A percentile compares a stretch with the other conserved stretches of the same genome.
Evolutionary conservation across 1,140 invertebrate genomes (phyloP).

Genomic region (Archivesica marissinica): DNA sequence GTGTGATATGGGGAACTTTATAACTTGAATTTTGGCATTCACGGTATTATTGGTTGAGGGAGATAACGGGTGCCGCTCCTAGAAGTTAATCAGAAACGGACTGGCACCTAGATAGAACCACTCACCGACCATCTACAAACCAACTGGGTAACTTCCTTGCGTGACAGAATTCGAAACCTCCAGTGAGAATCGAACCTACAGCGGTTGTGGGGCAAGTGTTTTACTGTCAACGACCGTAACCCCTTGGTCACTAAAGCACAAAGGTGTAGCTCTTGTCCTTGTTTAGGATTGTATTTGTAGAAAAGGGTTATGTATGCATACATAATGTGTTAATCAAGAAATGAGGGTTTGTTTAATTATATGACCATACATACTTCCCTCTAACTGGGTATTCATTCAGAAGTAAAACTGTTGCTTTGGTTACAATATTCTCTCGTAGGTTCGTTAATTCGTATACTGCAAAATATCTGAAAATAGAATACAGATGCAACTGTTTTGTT

Average conservation of each 20-base stretch:
- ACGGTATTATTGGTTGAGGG: too few species aligned
- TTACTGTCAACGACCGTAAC: not conserved
- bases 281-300: not conserved
- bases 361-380: constrained; percentile 5
- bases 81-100: too few species aligned
- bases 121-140: too few species aligned
- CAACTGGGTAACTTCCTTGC: too few species aligned
- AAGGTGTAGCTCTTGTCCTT: not conserved
- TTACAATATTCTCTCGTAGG: constrained; percentile 19
- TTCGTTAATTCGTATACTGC: constrained; percentile 22
- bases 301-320: not conserved
- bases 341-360: not conserved
- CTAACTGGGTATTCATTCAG: constrained; percentile 24
- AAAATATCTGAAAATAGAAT: constrained; percentile 29
- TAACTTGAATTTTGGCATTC: too few species aligned
- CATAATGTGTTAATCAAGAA: not conserved
- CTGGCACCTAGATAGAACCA: too few species aligned
- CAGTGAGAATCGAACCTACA: too few species aligned
- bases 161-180: too few species aligned
- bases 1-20: too few species aligned
- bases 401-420: constrained; percentile 39
- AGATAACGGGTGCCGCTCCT: too few species aligned
- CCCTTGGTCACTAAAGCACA: not conserved
- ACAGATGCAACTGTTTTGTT: not conserved
- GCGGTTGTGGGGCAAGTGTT: not conserved